A percentile compares a stretch with the other conserved stretches of the same genome.
Evolutionary conservation across 2,797 vertebrate genomes (phyloP).

Genomic region (Gobionotothen gibberifrons): DNA sequence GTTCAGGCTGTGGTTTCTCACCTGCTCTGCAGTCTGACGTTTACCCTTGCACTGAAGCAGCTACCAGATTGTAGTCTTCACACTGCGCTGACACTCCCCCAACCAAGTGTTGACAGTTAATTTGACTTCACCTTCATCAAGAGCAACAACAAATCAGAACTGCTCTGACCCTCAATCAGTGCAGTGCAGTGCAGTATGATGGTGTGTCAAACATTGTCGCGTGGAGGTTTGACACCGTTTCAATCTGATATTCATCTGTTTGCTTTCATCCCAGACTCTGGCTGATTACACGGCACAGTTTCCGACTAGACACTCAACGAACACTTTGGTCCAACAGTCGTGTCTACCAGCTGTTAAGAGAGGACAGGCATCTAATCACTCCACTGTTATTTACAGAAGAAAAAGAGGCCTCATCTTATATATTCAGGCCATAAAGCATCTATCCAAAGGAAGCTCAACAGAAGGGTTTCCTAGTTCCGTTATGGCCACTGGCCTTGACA

Average conservation of each 20-base stretch:
- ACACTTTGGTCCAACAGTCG: conserved; percentile 36
- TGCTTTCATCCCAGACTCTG: conserved; percentile 24
- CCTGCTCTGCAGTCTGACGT: conserved; percentile 60
- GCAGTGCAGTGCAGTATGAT: conserved; percentile 32
- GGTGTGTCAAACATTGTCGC: conserved; percentile 27
- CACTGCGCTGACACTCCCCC: conserved; percentile 37
- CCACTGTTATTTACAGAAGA: conserved; percentile 57
- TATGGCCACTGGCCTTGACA: conserved; percentile 79
- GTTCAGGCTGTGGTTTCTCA: conserved; percentile 72
- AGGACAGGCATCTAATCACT: conserved; percentile 44
- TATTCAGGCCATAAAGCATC: conserved; percentile 71
- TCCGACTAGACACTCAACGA: conserved; percentile 12
- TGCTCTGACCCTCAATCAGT: conserved; percentile 48
- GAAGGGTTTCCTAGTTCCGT: conserved; percentile 79
- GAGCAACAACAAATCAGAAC: conserved; percentile 53
- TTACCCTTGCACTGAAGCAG: conserved; percentile 66
- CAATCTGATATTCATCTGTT: conserved; percentile 45
- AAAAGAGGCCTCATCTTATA: conserved; percentile 67
- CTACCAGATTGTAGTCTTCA: conserved; percentile 65
- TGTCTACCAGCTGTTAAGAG: conserved; percentile 84
- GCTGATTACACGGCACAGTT: conserved; percentile 18
- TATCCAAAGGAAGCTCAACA: conserved; percentile 86
- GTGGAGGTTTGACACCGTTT: conserved; percentile 36
- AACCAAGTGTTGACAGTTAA: conserved; percentile 67
- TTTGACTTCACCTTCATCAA: conserved; percentile 71